Evolutionary conservation across 2,113 vertebrate species (phyloP).

Genomic region (human (Homo sapiens)): DNA sequence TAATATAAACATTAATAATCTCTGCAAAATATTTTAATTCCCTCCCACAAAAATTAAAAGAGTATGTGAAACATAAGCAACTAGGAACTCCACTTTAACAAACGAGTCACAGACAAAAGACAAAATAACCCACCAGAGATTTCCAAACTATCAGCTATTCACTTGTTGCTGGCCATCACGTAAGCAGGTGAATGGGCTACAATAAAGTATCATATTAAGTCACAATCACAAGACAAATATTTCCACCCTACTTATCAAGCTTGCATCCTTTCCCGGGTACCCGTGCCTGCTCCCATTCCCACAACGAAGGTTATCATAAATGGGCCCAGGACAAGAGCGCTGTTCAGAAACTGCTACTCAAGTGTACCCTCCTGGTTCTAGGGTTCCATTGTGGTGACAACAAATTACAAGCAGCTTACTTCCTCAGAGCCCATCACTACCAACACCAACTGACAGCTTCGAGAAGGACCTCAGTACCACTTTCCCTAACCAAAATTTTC

Average conservation of each 20-base stretch:
- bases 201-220: not conserved
- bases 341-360: not conserved
- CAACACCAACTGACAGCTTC: not conserved
- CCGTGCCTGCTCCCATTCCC: not conserved
- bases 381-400: not conserved
- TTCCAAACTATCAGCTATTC: not conserved
- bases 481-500: not conserved
- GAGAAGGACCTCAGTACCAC: not conserved
- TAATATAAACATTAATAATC: not conserved
- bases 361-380: not conserved
- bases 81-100: not conserved
- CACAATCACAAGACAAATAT: not conserved
- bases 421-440: not conserved
- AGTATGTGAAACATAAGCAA: not conserved
- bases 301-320: not conserved
- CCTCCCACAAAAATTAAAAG: not conserved
- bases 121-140: not conserved
- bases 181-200: not conserved
- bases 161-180: not conserved
- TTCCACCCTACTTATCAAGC: conserved; percentile 1
- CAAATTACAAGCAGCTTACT: not conserved
- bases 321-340: not conserved
- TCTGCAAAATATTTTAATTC: not conserved
- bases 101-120: not conserved
- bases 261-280: not conserved